These are phyloP conservation scores for Trichopria drosophilae DNA, from an alignment of 2,888 invertebrate genomes.

Conservation along the genomic window DNA sequence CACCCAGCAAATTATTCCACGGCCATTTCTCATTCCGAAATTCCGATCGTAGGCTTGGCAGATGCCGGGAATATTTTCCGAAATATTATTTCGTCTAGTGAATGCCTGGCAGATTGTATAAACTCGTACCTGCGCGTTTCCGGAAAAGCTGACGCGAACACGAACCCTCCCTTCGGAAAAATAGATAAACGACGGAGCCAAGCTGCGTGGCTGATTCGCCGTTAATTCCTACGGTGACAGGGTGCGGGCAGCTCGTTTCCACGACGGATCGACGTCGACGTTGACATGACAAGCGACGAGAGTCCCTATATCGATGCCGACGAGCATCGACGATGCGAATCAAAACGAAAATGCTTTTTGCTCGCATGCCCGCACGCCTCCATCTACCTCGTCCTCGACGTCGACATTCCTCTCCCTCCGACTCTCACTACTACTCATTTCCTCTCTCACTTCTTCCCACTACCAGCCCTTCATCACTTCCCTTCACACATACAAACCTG, in stretches of 20 bases:
- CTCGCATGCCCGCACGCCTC: constrained; percentile 16
- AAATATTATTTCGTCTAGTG: too few species aligned
- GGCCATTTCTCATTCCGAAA: constrained; percentile 15
- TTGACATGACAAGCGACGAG: constrained; percentile 40
- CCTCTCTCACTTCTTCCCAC: constrained; percentile 16
- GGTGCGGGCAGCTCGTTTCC: constrained; percentile 26
- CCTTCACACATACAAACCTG: too few species aligned
- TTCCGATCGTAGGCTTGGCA: too few species aligned
- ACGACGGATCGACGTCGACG: constrained; percentile 43
- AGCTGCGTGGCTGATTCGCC: too few species aligned
- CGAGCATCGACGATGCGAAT: constrained; percentile 43
- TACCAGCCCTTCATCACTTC: constrained; percentile 16
- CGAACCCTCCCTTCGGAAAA: too few species aligned
- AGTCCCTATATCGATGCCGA: constrained; percentile 26
- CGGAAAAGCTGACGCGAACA: too few species aligned
- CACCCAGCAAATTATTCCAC: constrained; percentile 26
- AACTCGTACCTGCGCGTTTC: too few species aligned
- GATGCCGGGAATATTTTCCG: too few species aligned
- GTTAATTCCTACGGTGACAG: constrained; percentile 40
- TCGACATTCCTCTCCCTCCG: not conserved
- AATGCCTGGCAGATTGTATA: too few species aligned
- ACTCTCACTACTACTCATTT: constrained; percentile 19
- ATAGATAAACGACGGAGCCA: too few species aligned
- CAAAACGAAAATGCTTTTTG: constrained; percentile 35
- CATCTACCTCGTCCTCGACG: constrained; percentile 17